Evolutionary conservation across 2,888 invertebrate species (phyloP), one percentile per base, ranked within the genome.

Genomic region (Trachelus stipa): DNA sequence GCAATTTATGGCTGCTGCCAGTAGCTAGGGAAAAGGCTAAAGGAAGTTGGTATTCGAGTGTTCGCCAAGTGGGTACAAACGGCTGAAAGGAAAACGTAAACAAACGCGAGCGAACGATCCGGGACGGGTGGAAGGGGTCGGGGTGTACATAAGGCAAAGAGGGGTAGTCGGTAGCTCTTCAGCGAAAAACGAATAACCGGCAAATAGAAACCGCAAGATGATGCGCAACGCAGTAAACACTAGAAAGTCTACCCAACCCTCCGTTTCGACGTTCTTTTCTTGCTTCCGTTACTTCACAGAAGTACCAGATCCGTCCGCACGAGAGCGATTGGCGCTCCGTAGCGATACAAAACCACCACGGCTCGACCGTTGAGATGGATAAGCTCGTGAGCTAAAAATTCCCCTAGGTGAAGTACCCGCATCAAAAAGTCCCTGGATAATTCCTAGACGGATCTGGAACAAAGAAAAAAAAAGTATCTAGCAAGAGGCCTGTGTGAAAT

Each of bases 21-120:
- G 15, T 40, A 15, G 40, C 23, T 56, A 23, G 23, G 56, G 56
- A 23, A 56, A 56, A 56, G 56, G 56, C 56, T 56, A 56, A 56
- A 56, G 56, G 56, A 56, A 56, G 56, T 23, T 56, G 23, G 23
- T 56, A 56, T 77, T 74, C 74, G 77, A 75, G 81, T 68, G 81
- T 37, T 76, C 80, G 69, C 83, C 82, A 84, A 83, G 83, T 82
- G 81, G 83, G 85, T 83, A 84, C 81, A 82, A 85, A 84, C 84
- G 85, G 83, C 81, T 83, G 86, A 87, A 85, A 86, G 84, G 83
- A 85, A 87, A 87, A 86, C 86, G 87, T 85, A 87, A 87, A 88
- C 88, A 88, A 88, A 88, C 88, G 56, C 56, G 15, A 15, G 56
- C 9, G 56, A 56, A 23, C 23, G 56, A 56, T 56, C 23, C 23